A percentile compares a stretch with the other conserved stretches of the same genome.
These are phyloP conservation scores for Tauraco erythrolophus DNA, from an alignment of 2,113 vertebrate genomes.

Conservation along the genomic window DNA sequence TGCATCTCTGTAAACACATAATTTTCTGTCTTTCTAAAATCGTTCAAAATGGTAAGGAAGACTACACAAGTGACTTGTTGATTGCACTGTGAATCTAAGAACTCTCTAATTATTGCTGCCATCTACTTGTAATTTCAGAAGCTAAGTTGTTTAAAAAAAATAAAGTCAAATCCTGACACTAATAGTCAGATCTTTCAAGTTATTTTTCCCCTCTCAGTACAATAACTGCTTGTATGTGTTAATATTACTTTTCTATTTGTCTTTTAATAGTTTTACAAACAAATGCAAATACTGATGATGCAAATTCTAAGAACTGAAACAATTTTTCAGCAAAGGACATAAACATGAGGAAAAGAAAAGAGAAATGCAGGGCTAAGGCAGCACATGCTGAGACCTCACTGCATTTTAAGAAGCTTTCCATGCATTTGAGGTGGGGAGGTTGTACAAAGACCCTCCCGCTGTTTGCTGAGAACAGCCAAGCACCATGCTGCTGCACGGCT, in stretches of 20 bases:
- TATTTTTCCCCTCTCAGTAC: background rate
- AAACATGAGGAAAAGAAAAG: background rate
- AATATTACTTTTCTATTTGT: background rate
- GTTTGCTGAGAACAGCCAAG: background rate
- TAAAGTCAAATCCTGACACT: slow-evolving; percentile 40
- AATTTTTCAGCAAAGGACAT: background rate
- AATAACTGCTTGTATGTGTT: background rate
- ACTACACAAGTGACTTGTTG: slow-evolving; percentile 53
- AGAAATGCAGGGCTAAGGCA: background rate
- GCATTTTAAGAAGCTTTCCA: fast-evolving
- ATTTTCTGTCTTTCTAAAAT: slow-evolving; percentile 38
- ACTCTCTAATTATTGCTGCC: slow-evolving; percentile 54
- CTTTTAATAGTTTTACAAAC: background rate
- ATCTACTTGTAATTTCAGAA: slow-evolving; percentile 38
- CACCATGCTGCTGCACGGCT: background rate
- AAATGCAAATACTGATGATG: slow-evolving; percentile 3
- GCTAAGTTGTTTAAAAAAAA: slow-evolving; percentile 15
- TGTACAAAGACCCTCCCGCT: background rate
- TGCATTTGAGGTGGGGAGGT: background rate
- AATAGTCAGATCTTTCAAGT: slow-evolving; percentile 34
- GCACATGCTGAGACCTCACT: background rate
- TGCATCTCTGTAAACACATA: slow-evolving; percentile 14
- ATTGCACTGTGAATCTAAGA: slow-evolving; percentile 54
- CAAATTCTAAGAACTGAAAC: background rate
- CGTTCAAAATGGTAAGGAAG: slow-evolving; percentile 17